These are phyloP conservation scores for Cebidichthys violaceus DNA, from an alignment of 2,113 vertebrate genomes.

Conservation along the genomic window DNA sequence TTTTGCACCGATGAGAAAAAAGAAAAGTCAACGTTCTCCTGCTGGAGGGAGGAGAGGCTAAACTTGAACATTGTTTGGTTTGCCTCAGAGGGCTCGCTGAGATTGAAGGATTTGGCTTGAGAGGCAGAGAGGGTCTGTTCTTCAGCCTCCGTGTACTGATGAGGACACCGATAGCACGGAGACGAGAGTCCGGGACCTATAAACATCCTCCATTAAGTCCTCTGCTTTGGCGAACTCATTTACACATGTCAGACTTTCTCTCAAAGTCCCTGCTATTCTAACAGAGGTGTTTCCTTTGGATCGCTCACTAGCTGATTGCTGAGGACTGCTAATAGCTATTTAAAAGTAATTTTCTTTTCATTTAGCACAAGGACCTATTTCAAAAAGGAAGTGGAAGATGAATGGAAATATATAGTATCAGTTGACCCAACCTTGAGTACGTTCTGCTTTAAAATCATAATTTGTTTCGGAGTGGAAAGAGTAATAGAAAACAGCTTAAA, in stretches of 20 bases:
- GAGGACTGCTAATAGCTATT: conserved; percentile 53
- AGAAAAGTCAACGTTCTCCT: conserved; percentile 69
- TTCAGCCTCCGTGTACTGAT: conserved; percentile 44
- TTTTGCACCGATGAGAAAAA: conserved; percentile 62
- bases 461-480: not conserved
- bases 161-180: conserved; percentile 61
- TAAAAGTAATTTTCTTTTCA: conserved; percentile 43
- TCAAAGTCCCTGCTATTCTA: conserved; percentile 67
- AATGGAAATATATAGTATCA: conserved; percentile 15
- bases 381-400: conserved; percentile 23
- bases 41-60: conserved; percentile 64
- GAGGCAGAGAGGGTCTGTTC: conserved; percentile 37
- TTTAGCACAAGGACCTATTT: conserved; percentile 39
- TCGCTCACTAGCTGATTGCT: conserved; percentile 54
- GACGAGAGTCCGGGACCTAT: conserved; percentile 48
- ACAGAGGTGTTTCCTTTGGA: conserved; percentile 56
- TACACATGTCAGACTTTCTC: conserved; percentile 65
- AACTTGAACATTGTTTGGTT: conserved; percentile 79
- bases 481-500: not conserved
- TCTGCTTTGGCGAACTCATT: conserved; percentile 58
- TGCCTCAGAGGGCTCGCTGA: conserved; percentile 67
- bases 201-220: conserved; percentile 75
- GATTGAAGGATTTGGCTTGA: conserved; percentile 66
- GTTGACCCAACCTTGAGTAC: not conserved
- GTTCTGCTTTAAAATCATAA: not conserved